Conservation (phyloP, 2,888 invertebrate species). For the Ormyrus nitidulus region DNA sequence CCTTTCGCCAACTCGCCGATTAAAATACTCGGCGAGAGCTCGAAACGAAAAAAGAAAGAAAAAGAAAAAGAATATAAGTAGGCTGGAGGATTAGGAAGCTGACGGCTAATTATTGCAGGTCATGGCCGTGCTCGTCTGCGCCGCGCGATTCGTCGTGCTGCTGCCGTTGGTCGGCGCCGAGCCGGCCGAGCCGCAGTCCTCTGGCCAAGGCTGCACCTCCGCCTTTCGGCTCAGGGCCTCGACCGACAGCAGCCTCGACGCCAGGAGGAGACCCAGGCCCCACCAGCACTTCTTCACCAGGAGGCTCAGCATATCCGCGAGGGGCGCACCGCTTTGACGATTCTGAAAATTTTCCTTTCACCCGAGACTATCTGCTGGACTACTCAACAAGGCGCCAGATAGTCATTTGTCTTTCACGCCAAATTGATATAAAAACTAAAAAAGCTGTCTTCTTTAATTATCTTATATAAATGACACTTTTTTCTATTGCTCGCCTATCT, state of each 20-base stretch:
- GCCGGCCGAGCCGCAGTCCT: constrained; percentile 68
- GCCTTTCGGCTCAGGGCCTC: constrained; percentile 84
- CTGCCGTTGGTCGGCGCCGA: constrained; percentile 61
- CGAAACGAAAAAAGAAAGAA: too few species aligned
- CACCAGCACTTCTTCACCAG: constrained; percentile 76
- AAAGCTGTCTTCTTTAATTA: too few species aligned
- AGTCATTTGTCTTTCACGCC: too few species aligned
- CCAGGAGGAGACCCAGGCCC: constrained; percentile 60
- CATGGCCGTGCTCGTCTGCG: constrained; percentile 85
- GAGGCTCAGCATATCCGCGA: constrained; percentile 88
- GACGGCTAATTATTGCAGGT: constrained; percentile 77
- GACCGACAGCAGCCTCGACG: constrained; percentile 79
- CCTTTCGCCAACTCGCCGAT: not conserved
- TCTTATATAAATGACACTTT: too few species aligned
- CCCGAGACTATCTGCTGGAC: too few species aligned
- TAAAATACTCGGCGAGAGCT: not conserved
- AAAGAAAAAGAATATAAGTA: too few species aligned
- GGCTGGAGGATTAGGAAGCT: too few species aligned
- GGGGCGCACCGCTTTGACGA: constrained; percentile 73
- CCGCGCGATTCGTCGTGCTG: constrained; percentile 72
- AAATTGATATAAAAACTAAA: too few species aligned
- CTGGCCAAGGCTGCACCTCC: constrained; percentile 65
- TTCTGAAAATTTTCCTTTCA: constrained; percentile 7
- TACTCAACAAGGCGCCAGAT: too few species aligned
- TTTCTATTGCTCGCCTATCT: too few species aligned